These are phyloP conservation scores for Eilema depressum DNA, from an alignment of 2,888 invertebrate species.

Conservation along the genomic window DNA sequence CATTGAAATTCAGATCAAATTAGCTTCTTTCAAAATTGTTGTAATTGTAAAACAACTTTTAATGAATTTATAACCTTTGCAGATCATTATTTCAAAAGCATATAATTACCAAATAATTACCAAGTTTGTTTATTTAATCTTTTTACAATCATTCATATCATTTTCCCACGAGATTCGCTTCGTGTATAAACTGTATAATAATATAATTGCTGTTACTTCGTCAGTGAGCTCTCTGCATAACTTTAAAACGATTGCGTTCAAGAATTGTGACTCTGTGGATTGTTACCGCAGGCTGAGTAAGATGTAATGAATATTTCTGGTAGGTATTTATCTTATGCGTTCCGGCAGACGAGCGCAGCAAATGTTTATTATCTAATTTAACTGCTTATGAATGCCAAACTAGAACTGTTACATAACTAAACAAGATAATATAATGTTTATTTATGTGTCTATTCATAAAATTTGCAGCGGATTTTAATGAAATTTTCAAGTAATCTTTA, in stretches of 20 bases:
- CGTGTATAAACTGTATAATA: not conserved
- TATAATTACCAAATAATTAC: not conserved
- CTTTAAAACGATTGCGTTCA: not conserved
- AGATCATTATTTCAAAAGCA: not conserved
- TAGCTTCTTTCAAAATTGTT: not conserved
- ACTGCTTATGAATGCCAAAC: constrained; percentile 7
- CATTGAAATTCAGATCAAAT: too few species aligned
- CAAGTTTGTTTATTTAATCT: not conserved
- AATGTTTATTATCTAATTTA: constrained; percentile 12
- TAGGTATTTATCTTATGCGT: constrained; percentile 9
- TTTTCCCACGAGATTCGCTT: not conserved
- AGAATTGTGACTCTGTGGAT: not conserved
- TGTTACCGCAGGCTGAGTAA: not conserved
- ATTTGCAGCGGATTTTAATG: not conserved
- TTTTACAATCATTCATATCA: not conserved
- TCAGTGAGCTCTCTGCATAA: not conserved
- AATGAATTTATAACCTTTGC: not conserved
- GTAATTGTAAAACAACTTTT: not conserved
- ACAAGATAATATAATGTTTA: not conserved
- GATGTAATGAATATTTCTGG: constrained; percentile 8
- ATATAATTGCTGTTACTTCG: not conserved
- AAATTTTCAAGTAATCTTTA: too few species aligned
- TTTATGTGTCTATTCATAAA: not conserved
- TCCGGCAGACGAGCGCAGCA: constrained; percentile 11
- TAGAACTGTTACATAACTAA: constrained; percentile 6